Evolutionary conservation across 2,888 invertebrate genomes (phyloP).

Genomic region (Melanostoma scalare): DNA sequence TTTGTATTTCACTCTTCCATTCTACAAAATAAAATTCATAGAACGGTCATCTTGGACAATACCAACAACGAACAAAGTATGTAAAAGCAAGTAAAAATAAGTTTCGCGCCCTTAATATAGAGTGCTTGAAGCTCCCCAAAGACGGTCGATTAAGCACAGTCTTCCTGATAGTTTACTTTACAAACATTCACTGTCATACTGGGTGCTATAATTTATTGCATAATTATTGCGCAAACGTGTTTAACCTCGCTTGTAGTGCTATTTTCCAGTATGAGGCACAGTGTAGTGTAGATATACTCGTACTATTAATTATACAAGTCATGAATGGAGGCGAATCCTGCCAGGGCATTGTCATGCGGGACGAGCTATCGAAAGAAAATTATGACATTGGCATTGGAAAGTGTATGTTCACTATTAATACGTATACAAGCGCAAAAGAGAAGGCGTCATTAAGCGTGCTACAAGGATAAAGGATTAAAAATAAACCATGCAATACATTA

Average conservation of each 20-base stretch:
- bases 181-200: slow-evolving; percentile 7
- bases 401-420: slow-evolving; percentile 12
- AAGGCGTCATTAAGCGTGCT: slow-evolving; percentile 9
- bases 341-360: slow-evolving; percentile 49
- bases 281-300: not conserved
- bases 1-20: not conserved
- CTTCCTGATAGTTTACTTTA: slow-evolving; percentile 5
- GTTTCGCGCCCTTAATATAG: slow-evolving; percentile 13
- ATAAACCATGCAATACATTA: slow-evolving; percentile 29
- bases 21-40: not conserved
- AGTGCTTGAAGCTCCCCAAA: slow-evolving; percentile 18
- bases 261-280: not conserved
- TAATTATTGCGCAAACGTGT: slow-evolving; percentile 67
- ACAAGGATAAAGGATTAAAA: slow-evolving; percentile 38
- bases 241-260: slow-evolving; percentile 46
- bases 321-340: slow-evolving; percentile 56
- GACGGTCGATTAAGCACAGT: slow-evolving; percentile 37
- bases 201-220: slow-evolving; percentile 62
- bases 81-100: slow-evolving; percentile 33
- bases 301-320: slow-evolving; percentile 43
- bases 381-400: slow-evolving; percentile 60
- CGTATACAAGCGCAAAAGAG: not conserved
- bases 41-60: not conserved
- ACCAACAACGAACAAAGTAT: not conserved
- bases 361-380: slow-evolving; percentile 42